Base-by-base conservation (phyloP, 2,797 vertebrate species). In the Xiphorhynchus erythropygius region DNA sequence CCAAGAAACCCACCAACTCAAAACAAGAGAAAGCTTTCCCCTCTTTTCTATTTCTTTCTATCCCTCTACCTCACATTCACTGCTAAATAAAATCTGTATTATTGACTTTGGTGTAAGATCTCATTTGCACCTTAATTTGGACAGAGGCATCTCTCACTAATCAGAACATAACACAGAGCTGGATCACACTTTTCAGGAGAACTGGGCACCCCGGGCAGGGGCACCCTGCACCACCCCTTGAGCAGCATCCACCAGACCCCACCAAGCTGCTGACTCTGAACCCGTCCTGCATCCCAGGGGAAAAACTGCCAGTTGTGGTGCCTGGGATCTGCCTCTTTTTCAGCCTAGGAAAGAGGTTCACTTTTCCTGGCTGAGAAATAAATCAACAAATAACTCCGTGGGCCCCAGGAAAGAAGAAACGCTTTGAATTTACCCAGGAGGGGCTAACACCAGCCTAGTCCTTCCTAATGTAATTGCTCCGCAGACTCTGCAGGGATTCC, bases 331-430 rank as follows among this genome's bases (percentile, higher is more conserved):
- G 69, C 37, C 41, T 53, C 62, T 86, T 65, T 71, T 50, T 37
- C 37, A 75, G 57, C 62, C 62, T 55, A 39, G 62, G 65, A 46
- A 79, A 78, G 62, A 86, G 22, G 15, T 62, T 93, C 15, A 0
- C 35, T 89, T 64, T 56, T 78, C 42, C 70, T 60, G 55, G 63
- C 50, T 73, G 52, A 71, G 92, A 78, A 76, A 69, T 39, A 84
- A 84, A 88, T 33, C 81, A 76, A 53, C 52, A 94, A 91, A 86
- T 24, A 84, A 82, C 13, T 92, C 32, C 4, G 0, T 2, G 4
- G 55, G 77, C 33, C 47, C 70, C 74, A 73, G 89, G 78, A 70
- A 87, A 84, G 57, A n/a, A 91, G 35, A 67, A 93, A 78, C 10
- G 25, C 63, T 89, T 85, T 91, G 79, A 83, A 57, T 60, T 52